Evolutionary conservation across 2,113 vertebrate species (phyloP).

Genomic region (Reinhardtius hippoglossoides): DNA sequence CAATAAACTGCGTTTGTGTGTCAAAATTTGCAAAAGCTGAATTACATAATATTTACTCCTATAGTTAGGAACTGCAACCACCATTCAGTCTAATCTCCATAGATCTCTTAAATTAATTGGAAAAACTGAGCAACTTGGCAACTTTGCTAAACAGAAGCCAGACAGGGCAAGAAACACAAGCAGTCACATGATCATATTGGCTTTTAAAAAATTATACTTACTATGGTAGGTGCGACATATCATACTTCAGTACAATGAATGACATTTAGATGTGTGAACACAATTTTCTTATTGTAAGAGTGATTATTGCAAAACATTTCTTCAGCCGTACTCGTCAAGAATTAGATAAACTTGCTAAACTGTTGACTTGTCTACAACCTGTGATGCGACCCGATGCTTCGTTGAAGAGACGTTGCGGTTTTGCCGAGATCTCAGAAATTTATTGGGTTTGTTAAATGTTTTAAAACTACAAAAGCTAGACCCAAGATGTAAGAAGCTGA

Average conservation of each 20-base stretch:
- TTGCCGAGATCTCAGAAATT: neutral
- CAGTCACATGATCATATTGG: neutral
- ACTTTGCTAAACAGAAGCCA: neutral
- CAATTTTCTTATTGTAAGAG: neutral
- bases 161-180: neutral
- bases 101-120: neutral
- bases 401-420: neutral
- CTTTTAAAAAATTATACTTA: neutral
- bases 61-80: neutral
- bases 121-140: neutral
- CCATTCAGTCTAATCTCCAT: neutral
- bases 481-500: neutral
- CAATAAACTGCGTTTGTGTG: neutral
- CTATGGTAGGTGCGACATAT: neutral
- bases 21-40: constrained; percentile 9
- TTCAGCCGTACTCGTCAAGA: neutral
- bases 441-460: constrained; percentile 4
- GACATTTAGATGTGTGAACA: neutral
- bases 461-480: neutral
- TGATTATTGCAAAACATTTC: neutral
- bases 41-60: constrained; percentile 8
- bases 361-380: neutral
- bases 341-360: neutral
- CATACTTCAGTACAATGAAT: neutral
- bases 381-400: neutral